phyloP scores from a whole-genome alignment of 2,888 invertebrate species.

The Dastarcus helophoroides region DNA sequence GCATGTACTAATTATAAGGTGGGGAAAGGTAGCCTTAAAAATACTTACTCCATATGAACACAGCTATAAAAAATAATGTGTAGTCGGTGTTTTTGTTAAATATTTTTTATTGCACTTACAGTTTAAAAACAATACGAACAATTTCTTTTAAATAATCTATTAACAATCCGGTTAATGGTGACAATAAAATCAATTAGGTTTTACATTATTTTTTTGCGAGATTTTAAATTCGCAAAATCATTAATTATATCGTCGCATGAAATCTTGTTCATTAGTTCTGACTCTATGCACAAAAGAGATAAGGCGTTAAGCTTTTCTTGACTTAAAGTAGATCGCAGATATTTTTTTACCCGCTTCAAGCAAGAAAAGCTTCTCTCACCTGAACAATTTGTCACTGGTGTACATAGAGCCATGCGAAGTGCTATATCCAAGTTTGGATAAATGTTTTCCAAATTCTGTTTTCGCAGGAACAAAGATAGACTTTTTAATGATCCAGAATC shows the following conservation, averaged over 20 bases:
- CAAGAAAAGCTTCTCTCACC: conserved; percentile 1
- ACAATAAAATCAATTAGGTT: conserved; percentile 1
- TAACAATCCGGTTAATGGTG: conserved; percentile 2
- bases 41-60: too few relatives aligned
- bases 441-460: conserved; percentile 9
- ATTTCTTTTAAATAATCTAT: too few relatives aligned
- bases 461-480: conserved; percentile 10
- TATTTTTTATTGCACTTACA: too few relatives aligned
- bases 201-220: conserved; percentile 10
- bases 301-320: conserved; percentile 4
- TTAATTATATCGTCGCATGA: conserved; percentile 14
- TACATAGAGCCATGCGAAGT: too few relatives aligned
- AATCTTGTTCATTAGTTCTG: conserved; percentile 18
- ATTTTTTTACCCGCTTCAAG: conserved; percentile 5
- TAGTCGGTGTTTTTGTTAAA: too few relatives aligned
- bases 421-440: too few relatives aligned
- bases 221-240: conserved; percentile 13
- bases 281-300: conserved; percentile 12
- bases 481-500: conserved; percentile 14
- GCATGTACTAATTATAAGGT: too few relatives aligned
- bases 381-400: too few relatives aligned
- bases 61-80: too few relatives aligned
- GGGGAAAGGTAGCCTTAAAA: too few relatives aligned
- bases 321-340: conserved; percentile 2
- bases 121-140: too few relatives aligned